Evolutionary conservation across 2,113 vertebrate species (phyloP).

Genomic region (Athene noctua): DNA sequence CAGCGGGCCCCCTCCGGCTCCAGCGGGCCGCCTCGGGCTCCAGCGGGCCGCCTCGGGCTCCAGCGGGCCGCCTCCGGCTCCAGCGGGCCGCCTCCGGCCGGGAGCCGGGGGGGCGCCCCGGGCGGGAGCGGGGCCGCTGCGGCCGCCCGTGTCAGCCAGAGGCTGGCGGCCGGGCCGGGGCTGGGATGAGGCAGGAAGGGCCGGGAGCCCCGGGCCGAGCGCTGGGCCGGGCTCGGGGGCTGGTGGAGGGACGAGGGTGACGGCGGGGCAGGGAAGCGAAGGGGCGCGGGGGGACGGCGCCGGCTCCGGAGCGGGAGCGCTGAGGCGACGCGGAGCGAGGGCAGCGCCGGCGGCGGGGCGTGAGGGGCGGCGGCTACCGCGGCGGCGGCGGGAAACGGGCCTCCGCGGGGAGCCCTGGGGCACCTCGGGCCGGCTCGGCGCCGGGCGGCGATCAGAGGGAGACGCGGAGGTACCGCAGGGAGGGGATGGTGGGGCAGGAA

Average conservation of each 20-base stretch:
- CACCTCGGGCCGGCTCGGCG: no score
- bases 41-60: no score
- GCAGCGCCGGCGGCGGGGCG: fast-evolving
- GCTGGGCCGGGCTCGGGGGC: neutral
- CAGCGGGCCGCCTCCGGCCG: neutral
- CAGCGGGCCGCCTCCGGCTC: no score
- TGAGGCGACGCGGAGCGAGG: neutral
- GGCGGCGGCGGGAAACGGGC: no score
- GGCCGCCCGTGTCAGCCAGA: neutral
- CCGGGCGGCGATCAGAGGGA: neutral
- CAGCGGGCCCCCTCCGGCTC: neutral
- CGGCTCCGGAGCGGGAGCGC: fast-evolving
- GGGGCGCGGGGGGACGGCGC: no score
- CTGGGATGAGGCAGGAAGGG: neutral
- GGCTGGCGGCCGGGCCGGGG: neutral
- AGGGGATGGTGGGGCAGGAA: neutral
- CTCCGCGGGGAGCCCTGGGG: no score
- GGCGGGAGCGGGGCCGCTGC: neutral
- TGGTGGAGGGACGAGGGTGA: neutral
- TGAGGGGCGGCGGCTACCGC: no score
- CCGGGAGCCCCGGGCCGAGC: neutral
- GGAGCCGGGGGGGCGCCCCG: neutral
- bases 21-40: no score
- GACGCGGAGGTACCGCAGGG: neutral
- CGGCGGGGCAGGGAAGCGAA: neutral